A percentile compares a stretch with the other conserved stretches of the same genome.
Conservation (phyloP, 2,113 vertebrate genomes). For the Xenopus laevis region DNA sequence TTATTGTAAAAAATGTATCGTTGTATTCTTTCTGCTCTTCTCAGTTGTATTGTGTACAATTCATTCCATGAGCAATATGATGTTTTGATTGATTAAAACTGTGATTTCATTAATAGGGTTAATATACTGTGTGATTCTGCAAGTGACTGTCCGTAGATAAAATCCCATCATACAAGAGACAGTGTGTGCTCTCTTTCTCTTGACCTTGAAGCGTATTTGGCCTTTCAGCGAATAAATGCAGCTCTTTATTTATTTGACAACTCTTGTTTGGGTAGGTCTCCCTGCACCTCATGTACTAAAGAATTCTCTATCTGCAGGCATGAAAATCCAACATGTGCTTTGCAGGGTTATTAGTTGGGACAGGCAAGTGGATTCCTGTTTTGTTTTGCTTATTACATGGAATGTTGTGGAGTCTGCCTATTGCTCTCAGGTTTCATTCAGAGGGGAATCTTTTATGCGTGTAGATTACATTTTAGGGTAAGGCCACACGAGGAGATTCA, state of each 20-base stretch:
- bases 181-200: not conserved
- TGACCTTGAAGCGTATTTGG: conserved; percentile 12
- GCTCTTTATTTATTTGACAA: not conserved
- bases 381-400: conserved; percentile 23
- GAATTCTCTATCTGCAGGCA: not conserved
- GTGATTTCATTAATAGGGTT: not conserved
- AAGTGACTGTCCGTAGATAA: not conserved
- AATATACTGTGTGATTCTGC: not conserved
- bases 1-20: no score
- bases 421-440: not conserved
- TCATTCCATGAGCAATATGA: no score
- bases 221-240: not conserved
- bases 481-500: no score
- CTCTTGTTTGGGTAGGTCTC: not conserved
- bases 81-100: no score
- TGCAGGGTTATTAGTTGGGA: not conserved
- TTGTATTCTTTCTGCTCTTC: no score
- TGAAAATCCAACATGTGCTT: not conserved
- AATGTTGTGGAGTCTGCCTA: conserved; percentile 1
- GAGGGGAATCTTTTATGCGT: not conserved
- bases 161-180: not conserved
- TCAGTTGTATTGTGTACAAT: no score
- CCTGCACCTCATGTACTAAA: not conserved
- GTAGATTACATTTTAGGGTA: not conserved
- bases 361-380: not conserved